These are phyloP conservation scores for Zalophus californianus DNA, from an alignment of 2,797 vertebrate species.

Conservation along the genomic window DNA sequence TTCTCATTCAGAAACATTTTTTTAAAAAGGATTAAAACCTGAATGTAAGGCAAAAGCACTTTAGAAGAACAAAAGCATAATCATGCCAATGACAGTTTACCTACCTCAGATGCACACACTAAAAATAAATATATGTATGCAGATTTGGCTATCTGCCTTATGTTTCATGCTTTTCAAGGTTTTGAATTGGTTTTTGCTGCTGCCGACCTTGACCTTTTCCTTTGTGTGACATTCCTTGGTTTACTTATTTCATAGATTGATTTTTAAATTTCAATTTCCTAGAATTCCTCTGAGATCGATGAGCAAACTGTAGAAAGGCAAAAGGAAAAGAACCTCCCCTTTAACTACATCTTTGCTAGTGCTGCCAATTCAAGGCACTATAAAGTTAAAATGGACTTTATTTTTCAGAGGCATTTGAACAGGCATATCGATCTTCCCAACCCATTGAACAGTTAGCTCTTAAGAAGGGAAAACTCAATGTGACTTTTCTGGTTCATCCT, in stretches of 20 bases:
- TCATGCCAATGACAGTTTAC: not conserved
- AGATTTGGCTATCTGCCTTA: not conserved
- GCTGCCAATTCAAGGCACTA: not conserved
- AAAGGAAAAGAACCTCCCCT: not conserved
- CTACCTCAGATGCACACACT: not conserved
- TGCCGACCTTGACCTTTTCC: not conserved
- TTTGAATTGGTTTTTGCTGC: slow-evolving; percentile 17
- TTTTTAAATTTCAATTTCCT: slow-evolving; percentile 62
- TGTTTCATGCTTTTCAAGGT: not conserved
- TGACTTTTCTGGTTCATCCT: slow-evolving; percentile 20
- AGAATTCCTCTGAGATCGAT: slow-evolving; percentile 14
- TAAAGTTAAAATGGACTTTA: slow-evolving; percentile 1
- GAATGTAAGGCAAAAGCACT: not conserved
- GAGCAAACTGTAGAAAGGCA: not conserved
- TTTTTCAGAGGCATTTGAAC: slow-evolving; percentile 47
- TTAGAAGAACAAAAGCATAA: not conserved
- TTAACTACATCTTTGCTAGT: not conserved
- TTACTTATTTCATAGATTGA: slow-evolving; percentile 44
- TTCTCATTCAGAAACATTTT: not conserved
- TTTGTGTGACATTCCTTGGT: not conserved
- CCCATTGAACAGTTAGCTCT: slow-evolving; percentile 5
- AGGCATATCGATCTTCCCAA: slow-evolving; percentile 51
- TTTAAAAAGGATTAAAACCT: not conserved
- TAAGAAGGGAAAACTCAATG: slow-evolving; percentile 13
- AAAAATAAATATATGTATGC: not conserved